These are phyloP conservation scores for Luidia sarsii DNA, from an alignment of 53 echinoderm and acorn worm genomes.

Conservation along the genomic window DNA sequence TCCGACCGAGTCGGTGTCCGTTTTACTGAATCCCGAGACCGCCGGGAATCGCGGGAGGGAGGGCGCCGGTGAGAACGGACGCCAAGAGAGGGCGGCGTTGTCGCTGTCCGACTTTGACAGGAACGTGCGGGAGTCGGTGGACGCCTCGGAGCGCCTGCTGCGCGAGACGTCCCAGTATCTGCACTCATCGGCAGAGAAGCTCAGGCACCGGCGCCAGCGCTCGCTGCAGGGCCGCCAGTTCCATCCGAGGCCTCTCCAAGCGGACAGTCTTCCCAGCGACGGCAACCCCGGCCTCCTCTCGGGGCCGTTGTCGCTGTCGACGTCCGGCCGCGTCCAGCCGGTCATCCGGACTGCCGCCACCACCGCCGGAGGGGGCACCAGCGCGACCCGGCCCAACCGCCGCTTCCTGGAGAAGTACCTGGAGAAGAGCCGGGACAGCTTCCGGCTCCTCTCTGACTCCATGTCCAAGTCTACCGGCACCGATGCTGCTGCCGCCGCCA, in stretches of 20 bases:
- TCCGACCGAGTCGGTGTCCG: not conserved
- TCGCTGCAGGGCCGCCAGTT: slow-evolving; percentile 42
- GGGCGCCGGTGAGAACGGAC: not conserved
- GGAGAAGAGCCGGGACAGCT: slow-evolving; percentile 48
- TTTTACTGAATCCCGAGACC: not conserved
- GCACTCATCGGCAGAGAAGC: slow-evolving; percentile 61
- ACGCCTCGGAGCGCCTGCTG: slow-evolving; percentile 68
- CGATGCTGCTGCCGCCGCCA: too few relatives aligned
- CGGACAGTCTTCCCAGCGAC: not conserved
- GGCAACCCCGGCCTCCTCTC: not conserved
- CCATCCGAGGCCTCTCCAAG: not conserved
- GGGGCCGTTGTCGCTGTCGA: not conserved
- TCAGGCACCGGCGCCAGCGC: slow-evolving; percentile 63
- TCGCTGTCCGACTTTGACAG: slow-evolving; percentile 31
- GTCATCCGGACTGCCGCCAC: slow-evolving; percentile 9
- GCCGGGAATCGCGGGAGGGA: not conserved
- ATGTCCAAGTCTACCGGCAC: too few relatives aligned
- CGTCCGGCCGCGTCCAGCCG: not conserved
- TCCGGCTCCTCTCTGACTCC: slow-evolving; percentile 36
- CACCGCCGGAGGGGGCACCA: not conserved
- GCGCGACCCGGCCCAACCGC: slow-evolving; percentile 23
- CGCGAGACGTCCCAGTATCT: slow-evolving; percentile 73
- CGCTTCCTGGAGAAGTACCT: slow-evolving; percentile 51
- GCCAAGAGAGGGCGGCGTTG: not conserved
- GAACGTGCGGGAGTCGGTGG: slow-evolving; percentile 57